phyloP scores from a whole-genome alignment of 2,113 vertebrate genomes.

The Oryzias javanicus region DNA sequence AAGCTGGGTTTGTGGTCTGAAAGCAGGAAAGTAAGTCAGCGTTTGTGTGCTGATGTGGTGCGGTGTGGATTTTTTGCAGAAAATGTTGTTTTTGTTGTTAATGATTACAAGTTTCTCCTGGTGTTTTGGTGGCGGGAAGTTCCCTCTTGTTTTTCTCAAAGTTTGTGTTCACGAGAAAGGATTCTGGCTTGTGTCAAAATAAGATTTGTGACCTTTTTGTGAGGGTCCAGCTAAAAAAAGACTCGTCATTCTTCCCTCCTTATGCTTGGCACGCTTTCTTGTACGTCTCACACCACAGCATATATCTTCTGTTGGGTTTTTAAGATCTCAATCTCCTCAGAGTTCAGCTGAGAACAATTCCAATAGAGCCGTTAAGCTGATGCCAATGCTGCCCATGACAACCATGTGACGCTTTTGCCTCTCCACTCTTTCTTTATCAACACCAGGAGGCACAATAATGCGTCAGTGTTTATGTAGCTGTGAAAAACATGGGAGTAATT shows the following conservation, averaged over 20 bases:
- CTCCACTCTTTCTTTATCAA: slow-evolving; percentile 32
- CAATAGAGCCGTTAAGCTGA: slow-evolving; percentile 41
- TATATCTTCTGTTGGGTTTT: slow-evolving; percentile 22
- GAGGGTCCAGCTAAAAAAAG: slow-evolving; percentile 55
- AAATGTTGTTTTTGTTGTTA: slow-evolving; percentile 52
- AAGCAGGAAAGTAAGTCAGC: neutral
- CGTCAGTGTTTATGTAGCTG: slow-evolving; percentile 30
- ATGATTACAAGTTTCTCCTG: neutral
- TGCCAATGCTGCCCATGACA: slow-evolving; percentile 34
- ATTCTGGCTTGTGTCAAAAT: slow-evolving; percentile 27
- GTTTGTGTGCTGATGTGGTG: neutral
- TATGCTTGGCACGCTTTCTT: slow-evolving; percentile 32
- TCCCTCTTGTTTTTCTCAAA: slow-evolving; percentile 6
- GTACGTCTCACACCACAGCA: slow-evolving; percentile 21
- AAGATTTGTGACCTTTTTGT: slow-evolving; percentile 44
- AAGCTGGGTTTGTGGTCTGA: no score
- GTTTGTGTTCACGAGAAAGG: slow-evolving; percentile 1
- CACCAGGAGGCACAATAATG: slow-evolving; percentile 59
- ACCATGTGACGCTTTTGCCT: slow-evolving; percentile 45
- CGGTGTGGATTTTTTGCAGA: slow-evolving; percentile 22
- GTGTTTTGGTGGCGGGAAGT: neutral
- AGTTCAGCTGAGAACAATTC: neutral
- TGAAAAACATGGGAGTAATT: slow-evolving; percentile 51
- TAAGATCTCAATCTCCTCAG: slow-evolving; percentile 16
- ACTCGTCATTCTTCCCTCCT: slow-evolving; percentile 26